Percentiles rank a stretch among this genome's conserved stretches.
Conservation (phyloP, 2,113 vertebrate genomes). For the Ptilonorhynchus violaceus region DNA sequence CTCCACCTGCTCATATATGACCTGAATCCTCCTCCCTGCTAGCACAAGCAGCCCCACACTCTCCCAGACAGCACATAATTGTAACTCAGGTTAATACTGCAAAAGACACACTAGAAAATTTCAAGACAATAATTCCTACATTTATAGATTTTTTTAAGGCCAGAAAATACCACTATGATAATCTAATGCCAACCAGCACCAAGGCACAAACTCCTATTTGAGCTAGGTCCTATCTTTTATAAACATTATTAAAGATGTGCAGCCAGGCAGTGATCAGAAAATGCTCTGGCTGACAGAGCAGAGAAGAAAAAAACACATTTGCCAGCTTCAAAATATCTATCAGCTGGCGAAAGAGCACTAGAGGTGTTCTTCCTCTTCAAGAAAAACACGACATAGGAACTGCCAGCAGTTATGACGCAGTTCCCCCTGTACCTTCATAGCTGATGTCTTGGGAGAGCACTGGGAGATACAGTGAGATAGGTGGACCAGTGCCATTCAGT, state of each 20-base stretch:
- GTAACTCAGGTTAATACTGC: not conserved
- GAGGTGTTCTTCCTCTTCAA: not conserved
- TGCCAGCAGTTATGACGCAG: not conserved
- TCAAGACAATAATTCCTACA: not conserved
- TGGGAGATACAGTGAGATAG: not conserved
- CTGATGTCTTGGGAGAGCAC: not conserved
- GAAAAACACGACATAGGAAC: not conserved
- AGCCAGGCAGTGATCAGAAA: not conserved
- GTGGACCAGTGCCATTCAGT: not conserved
- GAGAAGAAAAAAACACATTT: not conserved
- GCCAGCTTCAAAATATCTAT: not conserved
- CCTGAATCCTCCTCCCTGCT: not conserved
- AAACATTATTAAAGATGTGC: not conserved
- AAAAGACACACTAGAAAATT: not conserved
- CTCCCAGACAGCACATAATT: not conserved
- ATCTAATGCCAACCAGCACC: not conserved
- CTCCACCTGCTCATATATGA: not conserved
- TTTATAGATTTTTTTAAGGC: not conserved
- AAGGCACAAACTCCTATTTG: not conserved
- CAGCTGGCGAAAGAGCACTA: not conserved
- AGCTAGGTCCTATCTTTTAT: not conserved
- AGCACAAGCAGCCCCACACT: not conserved
- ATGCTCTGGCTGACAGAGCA: not conserved
- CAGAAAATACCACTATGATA: not conserved
- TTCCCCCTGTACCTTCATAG: not conserved